Conservation (phyloP, 2,113 vertebrate genomes). For the Rhombomys opimus region DNA sequence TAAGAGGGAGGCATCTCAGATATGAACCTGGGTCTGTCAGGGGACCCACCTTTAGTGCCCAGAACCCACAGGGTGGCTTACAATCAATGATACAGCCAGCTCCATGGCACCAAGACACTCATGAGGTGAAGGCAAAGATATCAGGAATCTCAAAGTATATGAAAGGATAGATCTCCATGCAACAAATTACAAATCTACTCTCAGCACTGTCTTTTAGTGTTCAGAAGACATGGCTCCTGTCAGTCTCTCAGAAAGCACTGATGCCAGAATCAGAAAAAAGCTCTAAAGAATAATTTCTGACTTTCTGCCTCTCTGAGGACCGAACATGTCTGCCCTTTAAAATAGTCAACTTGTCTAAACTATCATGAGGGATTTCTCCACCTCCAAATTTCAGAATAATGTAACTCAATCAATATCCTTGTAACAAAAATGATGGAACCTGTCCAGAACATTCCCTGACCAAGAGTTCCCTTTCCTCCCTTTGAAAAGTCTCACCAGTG, state of each 20-base stretch:
- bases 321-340: neutral
- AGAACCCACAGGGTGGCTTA: neutral
- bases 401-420: neutral
- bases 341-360: neutral
- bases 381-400: neutral
- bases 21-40: neutral
- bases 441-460: neutral
- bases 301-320: neutral
- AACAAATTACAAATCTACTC: neutral
- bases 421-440: neutral
- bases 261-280: neutral
- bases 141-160: neutral
- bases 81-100: neutral
- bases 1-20: neutral
- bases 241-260: neutral
- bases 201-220: neutral
- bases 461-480: neutral
- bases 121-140: neutral
- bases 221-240: neutral
- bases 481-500: neutral
- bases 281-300: neutral
- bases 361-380: neutral
- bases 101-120: neutral
- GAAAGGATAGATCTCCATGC: neutral
- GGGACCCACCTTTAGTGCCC: neutral